A percentile compares a stretch with the other conserved stretches of the same genome.
Evolutionary conservation across 2,113 vertebrate genomes (phyloP).

Genomic region (Seriola rivoliana): DNA sequence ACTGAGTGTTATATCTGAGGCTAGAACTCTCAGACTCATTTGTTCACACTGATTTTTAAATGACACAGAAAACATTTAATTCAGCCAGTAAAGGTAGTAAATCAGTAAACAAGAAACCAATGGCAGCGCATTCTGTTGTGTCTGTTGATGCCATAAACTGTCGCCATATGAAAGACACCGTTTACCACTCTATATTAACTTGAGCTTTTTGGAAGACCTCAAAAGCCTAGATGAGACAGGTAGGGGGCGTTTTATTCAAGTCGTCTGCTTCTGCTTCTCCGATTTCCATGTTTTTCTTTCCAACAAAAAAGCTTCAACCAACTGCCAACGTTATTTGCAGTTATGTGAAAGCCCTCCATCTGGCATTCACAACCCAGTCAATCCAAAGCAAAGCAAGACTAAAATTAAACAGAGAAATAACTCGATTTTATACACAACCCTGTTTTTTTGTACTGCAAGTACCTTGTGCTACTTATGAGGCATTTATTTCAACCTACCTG

Average conservation of each 20-base stretch:
- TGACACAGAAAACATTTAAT: conserved; percentile 7
- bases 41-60: neutral
- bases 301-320: conserved; percentile 56
- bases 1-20: neutral
- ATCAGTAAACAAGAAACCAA: conserved; percentile 5
- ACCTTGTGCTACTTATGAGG: conserved; percentile 38
- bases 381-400: conserved; percentile 67
- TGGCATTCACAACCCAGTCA: conserved; percentile 62
- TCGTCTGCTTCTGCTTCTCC: conserved; percentile 47
- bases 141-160: conserved; percentile 29
- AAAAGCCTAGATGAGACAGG: conserved; percentile 20
- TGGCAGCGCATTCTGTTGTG: conserved; percentile 8
- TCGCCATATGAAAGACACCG: conserved; percentile 29
- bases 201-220: conserved; percentile 41
- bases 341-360: conserved; percentile 71
- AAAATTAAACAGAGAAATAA: conserved; percentile 56
- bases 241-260: conserved; percentile 54
- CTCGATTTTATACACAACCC: conserved; percentile 36
- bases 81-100: neutral
- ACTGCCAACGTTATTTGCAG: conserved; percentile 66
- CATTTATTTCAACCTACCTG: conserved; percentile 26
- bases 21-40: neutral
- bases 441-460: conserved; percentile 22
- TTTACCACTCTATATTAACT: conserved; percentile 45
- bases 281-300: conserved; percentile 62